These are phyloP conservation scores for Acronicta psi DNA, from an alignment of 2,888 invertebrate genomes.

Conservation along the genomic window DNA sequence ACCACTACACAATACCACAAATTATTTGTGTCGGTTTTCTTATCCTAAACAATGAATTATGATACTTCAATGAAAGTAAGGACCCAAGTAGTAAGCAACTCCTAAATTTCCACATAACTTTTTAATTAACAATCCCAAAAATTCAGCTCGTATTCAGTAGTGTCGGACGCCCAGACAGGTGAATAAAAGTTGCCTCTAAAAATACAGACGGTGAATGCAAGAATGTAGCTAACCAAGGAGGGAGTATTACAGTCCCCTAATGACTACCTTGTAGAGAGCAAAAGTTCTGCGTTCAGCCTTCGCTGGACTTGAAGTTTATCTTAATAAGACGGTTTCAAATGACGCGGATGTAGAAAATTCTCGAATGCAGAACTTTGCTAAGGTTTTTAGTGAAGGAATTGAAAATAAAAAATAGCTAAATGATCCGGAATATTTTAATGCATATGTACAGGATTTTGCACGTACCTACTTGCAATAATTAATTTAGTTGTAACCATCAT, in stretches of 20 bases:
- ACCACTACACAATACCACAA: too few relatives aligned
- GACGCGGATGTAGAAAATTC: slow-evolving; percentile 30
- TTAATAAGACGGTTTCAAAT: slow-evolving; percentile 77
- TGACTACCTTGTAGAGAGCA: slow-evolving; percentile 78
- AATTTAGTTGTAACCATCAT: too few relatives aligned
- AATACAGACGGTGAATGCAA: slow-evolving; percentile 39
- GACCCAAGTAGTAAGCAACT: neutral
- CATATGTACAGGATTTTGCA: too few relatives aligned
- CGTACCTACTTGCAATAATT: too few relatives aligned
- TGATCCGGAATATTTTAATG: too few relatives aligned
- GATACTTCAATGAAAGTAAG: neutral
- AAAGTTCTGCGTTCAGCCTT: slow-evolving; percentile 73
- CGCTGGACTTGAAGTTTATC: slow-evolving; percentile 70
- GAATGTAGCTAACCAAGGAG: slow-evolving; percentile 44
- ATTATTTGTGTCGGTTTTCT: neutral
- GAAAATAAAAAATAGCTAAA: too few relatives aligned
- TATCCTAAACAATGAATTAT: too few relatives aligned
- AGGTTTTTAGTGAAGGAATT: neutral
- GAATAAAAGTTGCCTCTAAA: slow-evolving; percentile 36
- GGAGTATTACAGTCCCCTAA: slow-evolving; percentile 66
- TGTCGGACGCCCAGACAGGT: slow-evolving; percentile 14
- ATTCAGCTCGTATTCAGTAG: neutral
- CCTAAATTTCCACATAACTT: neutral
- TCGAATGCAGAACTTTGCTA: slow-evolving; percentile 12
- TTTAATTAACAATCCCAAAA: neutral